Percentiles rank a stretch among this genome's conserved stretches.
Conservation (phyloP, 2,888 invertebrate genomes). For the Baronia brevicornis region DNA sequence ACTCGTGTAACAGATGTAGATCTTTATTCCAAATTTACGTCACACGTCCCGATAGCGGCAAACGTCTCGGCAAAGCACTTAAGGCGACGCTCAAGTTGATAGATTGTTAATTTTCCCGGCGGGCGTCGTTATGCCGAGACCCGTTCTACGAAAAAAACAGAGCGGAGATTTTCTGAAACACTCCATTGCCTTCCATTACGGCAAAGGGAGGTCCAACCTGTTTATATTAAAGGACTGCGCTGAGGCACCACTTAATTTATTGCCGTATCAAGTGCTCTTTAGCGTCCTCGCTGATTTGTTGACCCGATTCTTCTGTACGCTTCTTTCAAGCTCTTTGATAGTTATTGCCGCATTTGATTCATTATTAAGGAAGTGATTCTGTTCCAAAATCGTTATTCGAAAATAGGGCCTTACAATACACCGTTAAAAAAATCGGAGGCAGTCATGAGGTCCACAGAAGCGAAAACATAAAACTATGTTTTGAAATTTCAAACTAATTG, state of each 20-base stretch:
- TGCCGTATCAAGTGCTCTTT: slow-evolving; percentile 21
- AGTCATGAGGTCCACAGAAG: too few species aligned
- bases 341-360: slow-evolving; percentile 10
- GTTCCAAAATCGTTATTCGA: too few species aligned
- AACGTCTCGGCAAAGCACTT: slow-evolving; percentile 17
- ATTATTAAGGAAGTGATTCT: too few species aligned
- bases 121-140: slow-evolving; percentile 15
- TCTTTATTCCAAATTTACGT: too few species aligned
- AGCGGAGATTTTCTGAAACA: slow-evolving; percentile 14
- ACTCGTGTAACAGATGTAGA: too few species aligned
- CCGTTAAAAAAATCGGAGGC: too few species aligned
- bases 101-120: slow-evolving; percentile 30
- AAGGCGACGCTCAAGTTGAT: slow-evolving; percentile 25
- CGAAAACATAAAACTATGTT: too few species aligned
- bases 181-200: slow-evolving; percentile 20
- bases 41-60: slow-evolving; percentile 9
- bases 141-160: slow-evolving; percentile 16
- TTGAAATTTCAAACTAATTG: too few species aligned
- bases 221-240: slow-evolving; percentile 24
- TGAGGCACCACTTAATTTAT: slow-evolving; percentile 24
- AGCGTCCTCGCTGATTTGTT: slow-evolving; percentile 20
- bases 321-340: slow-evolving; percentile 12
- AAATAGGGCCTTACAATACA: too few species aligned
- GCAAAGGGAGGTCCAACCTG: slow-evolving; percentile 17
- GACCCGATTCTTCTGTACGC: slow-evolving; percentile 19